phyloP scores from a whole-genome alignment of 2,113 vertebrate species.

The Gracilinanus agilis region DNA sequence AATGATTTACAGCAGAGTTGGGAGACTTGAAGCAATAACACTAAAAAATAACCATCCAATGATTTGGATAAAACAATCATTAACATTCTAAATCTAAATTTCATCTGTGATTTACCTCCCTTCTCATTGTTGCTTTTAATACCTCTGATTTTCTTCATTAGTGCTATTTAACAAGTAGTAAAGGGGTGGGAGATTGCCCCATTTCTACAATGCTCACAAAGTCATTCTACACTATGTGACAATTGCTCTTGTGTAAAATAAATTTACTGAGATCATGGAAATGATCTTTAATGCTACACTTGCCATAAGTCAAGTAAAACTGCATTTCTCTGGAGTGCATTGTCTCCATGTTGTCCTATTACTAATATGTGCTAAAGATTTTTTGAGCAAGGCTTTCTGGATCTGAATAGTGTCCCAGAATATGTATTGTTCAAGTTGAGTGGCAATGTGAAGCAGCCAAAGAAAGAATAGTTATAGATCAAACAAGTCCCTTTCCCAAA shows the following conservation, averaged over 20 bases:
- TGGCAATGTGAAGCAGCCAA: neutral
- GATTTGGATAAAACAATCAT: slow-evolving; percentile 82
- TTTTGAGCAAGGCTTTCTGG: neutral
- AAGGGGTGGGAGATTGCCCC: slow-evolving; percentile 22
- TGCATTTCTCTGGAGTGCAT: rapidly evolving
- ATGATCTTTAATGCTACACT: slow-evolving; percentile 29
- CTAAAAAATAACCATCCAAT: slow-evolving; percentile 78
- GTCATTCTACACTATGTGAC: slow-evolving; percentile 26
- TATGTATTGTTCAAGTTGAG: neutral
- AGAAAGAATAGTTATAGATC: neutral
- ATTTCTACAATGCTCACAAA: slow-evolving; percentile 56
- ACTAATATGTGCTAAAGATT: neutral
- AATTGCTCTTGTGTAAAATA: slow-evolving; percentile 42
- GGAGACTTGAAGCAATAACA: slow-evolving; percentile 76
- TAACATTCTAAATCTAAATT: slow-evolving; percentile 78
- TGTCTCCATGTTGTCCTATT: neutral
- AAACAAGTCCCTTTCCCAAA: neutral
- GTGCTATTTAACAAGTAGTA: slow-evolving; percentile 39
- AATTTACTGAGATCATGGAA: slow-evolving; percentile 36
- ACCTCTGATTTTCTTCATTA: slow-evolving; percentile 47
- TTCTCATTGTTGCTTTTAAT: slow-evolving; percentile 73
- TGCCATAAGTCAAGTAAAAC: slow-evolving; percentile 2
- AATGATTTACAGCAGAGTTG: slow-evolving; percentile 75
- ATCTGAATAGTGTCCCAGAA: neutral
- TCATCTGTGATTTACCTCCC: slow-evolving; percentile 61